Evolutionary conservation across 2,888 invertebrate species (phyloP).

Genomic region (Patella depressa): DNA sequence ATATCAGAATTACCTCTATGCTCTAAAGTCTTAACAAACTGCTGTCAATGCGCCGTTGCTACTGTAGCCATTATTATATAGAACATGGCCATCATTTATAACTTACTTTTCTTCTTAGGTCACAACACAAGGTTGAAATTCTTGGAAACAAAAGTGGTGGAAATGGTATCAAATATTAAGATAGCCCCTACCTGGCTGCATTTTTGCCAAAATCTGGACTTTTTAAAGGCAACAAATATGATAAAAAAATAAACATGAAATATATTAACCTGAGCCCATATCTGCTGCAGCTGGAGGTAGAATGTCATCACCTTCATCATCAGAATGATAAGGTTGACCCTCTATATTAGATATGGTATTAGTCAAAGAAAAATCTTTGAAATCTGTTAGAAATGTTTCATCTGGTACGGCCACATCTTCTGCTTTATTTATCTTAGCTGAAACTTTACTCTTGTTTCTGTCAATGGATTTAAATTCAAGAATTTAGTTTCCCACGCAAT

Average conservation of each 20-base stretch:
- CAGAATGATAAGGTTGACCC: constrained; percentile 37
- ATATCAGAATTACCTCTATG: too few species aligned
- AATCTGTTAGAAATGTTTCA: constrained; percentile 63
- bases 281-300: constrained; percentile 66
- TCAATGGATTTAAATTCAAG: neutral
- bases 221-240: too few species aligned
- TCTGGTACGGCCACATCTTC: constrained; percentile 64
- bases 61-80: too few species aligned
- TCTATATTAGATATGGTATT: constrained; percentile 59
- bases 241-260: neutral
- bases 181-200: neutral
- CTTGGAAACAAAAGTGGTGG: too few species aligned
- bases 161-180: neutral
- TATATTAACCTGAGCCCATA: constrained; percentile 65
- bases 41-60: too few species aligned
- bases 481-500: too few species aligned
- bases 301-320: constrained; percentile 58
- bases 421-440: constrained; percentile 43
- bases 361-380: constrained; percentile 58
- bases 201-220: too few species aligned
- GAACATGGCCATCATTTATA: too few species aligned
- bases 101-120: too few species aligned
- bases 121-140: too few species aligned
- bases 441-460: constrained; percentile 2
- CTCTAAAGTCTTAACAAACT: too few species aligned